Base-by-base conservation (phyloP, 2,888 invertebrate species). In the Neoitamus cyanurus region DNA sequence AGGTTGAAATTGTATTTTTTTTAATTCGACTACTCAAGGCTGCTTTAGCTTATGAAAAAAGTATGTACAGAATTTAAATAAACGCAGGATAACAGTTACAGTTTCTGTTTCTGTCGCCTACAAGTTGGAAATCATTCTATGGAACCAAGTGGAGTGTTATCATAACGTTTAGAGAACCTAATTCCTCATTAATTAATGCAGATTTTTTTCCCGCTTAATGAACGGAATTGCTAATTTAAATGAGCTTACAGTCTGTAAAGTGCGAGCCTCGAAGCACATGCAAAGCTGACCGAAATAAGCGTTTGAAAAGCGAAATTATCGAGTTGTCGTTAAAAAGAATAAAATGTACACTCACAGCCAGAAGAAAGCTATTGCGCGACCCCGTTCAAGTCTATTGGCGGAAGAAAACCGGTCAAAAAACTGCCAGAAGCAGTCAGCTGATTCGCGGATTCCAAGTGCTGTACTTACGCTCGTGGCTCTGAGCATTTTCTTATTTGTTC, bases 351-450 rank as follows among this genome's bases (percentile, higher is more conserved):
- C 90, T 86, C 89, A 89, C 85, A 86, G 83, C 80, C 87, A 87
- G 84, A 87, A 88, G 84, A 86, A 86, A 85, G 77, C 83, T 25
- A 48, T 85, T 58, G 89, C 90, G 58, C 89, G 91, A 28, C 91
- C 91, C 69, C 90, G 91, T 78, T 90, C 90, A 78, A 91, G 90
- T 86, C 88, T 91, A 70, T 90, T 90, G 69, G 89, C 90, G 85
- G 90, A 90, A 85, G 90, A 91, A 84, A 90, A 90, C 85, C 90
- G 90, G 68, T 88, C 88, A 31, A 90, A 90, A 87, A 89, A 86
- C 25, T 77, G 28, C 25, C 42, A 46, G 46, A 42, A 77, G 88
- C 31, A 88, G 70, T 48, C 87, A 7, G 80, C 86, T 86, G 86
- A 88, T 77, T 86, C 87, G 84, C 84, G 85, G 69, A 88, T 37